phyloP scores from a whole-genome alignment of 2,888 invertebrate species.

The Brenthis daphne region DNA sequence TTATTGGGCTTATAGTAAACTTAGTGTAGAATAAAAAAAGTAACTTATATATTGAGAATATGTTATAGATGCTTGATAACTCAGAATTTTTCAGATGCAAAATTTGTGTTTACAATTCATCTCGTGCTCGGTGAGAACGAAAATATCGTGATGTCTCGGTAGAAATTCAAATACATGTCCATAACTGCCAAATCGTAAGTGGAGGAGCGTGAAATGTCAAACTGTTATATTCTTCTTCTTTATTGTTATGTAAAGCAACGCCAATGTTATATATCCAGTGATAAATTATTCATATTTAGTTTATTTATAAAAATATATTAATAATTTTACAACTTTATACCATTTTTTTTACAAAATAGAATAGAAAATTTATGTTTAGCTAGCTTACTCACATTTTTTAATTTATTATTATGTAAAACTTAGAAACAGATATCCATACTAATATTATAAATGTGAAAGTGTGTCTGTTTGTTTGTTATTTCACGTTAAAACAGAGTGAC shows the following conservation, averaged over 20 bases:
- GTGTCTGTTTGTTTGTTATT: no score
- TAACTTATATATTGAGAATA: neutral
- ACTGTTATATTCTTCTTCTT: constrained; percentile 5
- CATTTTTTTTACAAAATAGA: no score
- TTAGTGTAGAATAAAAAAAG: neutral
- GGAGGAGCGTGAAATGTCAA: constrained; percentile 18
- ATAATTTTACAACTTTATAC: no score
- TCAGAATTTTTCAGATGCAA: constrained; percentile 11
- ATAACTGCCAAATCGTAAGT: constrained; percentile 20
- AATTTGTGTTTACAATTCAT: constrained; percentile 24
- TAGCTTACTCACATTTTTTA: no score
- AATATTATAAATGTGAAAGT: no score
- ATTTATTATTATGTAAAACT: no score
- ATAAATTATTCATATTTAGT: neutral
- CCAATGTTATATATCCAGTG: neutral
- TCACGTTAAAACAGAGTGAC: no score
- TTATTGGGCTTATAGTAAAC: no score
- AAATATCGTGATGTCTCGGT: constrained; percentile 17
- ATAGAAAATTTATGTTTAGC: no score
- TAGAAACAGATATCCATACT: no score
- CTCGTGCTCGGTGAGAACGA: constrained; percentile 14
- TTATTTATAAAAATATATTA: no score
- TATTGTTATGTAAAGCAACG: neutral
- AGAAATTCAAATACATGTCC: constrained; percentile 15
- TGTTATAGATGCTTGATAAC: neutral